phyloP scores from a whole-genome alignment of 2,797 vertebrate genomes.

The Onychomys arenicola region DNA sequence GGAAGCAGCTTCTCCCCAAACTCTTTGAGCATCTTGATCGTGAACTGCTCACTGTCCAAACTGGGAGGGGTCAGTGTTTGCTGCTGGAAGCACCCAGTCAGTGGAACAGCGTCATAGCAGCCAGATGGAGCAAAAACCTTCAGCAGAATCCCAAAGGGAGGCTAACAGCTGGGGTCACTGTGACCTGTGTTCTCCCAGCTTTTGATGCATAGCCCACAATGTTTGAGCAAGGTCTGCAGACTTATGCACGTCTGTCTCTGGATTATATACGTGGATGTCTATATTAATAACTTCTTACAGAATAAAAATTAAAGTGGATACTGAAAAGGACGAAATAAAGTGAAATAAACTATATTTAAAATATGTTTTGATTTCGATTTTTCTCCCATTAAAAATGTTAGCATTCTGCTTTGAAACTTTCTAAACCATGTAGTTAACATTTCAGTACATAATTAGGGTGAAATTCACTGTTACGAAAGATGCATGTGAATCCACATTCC shows the following conservation, averaged over 20 bases:
- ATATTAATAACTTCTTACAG: neutral
- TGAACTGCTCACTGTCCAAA: neutral
- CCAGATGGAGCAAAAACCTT: neutral
- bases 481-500: neutral
- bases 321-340: neutral
- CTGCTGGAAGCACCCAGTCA: too few relatives aligned
- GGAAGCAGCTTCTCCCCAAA: neutral
- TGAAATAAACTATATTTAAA: slow-evolving; percentile 24
- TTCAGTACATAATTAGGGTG: slow-evolving; percentile 6
- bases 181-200: neutral
- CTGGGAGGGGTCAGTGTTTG: neutral
- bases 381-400: neutral
- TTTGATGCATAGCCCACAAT: neutral
- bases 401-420: neutral
- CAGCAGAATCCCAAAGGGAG: neutral
- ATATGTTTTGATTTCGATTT: slow-evolving; percentile 14
- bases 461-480: neutral
- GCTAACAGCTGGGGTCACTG: neutral
- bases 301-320: neutral
- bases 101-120: neutral
- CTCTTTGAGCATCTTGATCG: neutral
- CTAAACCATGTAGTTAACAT: neutral
- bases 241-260: neutral
- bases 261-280: neutral
- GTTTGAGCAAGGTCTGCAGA: neutral